Evolutionary conservation across 2,113 vertebrate genomes (phyloP), one percentile per base, ranked within the genome.

Genomic region (Trachemys scripta): DNA sequence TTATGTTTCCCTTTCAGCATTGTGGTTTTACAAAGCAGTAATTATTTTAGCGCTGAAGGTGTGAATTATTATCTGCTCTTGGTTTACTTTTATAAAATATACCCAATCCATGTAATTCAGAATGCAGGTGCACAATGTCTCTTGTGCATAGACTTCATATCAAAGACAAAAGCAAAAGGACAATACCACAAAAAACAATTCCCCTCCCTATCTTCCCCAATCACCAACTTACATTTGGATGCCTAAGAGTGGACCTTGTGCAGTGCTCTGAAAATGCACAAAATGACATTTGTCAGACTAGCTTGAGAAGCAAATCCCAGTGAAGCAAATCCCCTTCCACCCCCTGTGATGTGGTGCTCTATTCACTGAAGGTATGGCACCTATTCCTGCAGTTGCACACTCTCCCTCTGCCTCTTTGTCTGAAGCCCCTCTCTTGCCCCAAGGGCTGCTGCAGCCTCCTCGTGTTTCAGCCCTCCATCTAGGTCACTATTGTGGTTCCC

Each of bases 111-210:
- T 82, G 10, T 38, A 19, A 13, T 62, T 62, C 59, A 62, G 57
- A 57, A 57, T 59, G 57, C 57, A 59, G 59, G 13, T 80, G 13
- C 82, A 16, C 24, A 88, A 80, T 31, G 10, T 80, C 89, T 51
- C 8, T 86, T 94, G 12, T 22, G 90, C 17, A 82, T 88, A 10
- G 53, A 87, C 49, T 90, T 57, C 29, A 62, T 62, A 14, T 62
- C 57, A 62, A 1, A 35, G n/a, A 75, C 13, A 6, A 82, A 82
- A 62, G 84, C 87, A 75, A 92, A 53, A 1, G 0, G 31, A 3
- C 29, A 81, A 42, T 90, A 83, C 76, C 80, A 42, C 7, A 49
- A 27, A 76, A 3, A 62, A 31, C 25, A 62, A 62, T 31, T 42
- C 62, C 50, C 85, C 6, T 88, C 92, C 80, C 82, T 85, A 16